These are phyloP conservation scores for Crocidura indochinensis DNA, from an alignment of 2,797 vertebrate species.

Conservation along the genomic window DNA sequence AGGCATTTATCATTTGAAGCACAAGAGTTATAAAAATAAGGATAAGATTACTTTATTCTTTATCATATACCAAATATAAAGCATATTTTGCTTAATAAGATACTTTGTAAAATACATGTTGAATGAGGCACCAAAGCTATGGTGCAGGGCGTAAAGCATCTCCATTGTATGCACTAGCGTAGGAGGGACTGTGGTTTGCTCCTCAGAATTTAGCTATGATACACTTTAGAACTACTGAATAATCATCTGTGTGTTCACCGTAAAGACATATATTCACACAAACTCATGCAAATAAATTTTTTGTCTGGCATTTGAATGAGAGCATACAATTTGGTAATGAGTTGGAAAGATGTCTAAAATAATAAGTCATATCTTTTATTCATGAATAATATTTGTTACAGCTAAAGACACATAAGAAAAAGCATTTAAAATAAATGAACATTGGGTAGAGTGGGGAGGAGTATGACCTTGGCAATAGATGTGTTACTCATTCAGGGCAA, in stretches of 20 bases:
- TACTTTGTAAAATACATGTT: not conserved
- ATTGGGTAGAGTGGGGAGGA: not conserved
- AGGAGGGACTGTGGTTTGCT: not conserved
- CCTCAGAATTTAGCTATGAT: not conserved
- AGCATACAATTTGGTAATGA: not conserved
- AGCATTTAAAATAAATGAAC: not conserved
- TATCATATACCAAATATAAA: not conserved
- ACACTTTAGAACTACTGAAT: not conserved
- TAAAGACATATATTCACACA: not conserved
- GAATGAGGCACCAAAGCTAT: not conserved
- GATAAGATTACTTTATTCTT: not conserved
- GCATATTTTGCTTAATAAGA: not conserved
- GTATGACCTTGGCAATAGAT: not conserved
- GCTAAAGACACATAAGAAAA: not conserved
- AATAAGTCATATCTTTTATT: not conserved
- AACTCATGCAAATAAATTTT: not conserved
- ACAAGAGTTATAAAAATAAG: slow-evolving; percentile 29
- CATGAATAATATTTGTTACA: not conserved
- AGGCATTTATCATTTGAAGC: not conserved
- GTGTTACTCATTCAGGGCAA: not conserved
- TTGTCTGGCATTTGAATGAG: not conserved
- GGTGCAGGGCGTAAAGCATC: too few species aligned
- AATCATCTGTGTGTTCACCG: not conserved
- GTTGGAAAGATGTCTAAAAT: not conserved
- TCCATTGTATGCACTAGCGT: too few species aligned